Base-by-base conservation (phyloP, 2,888 invertebrate genomes). In the Drosophila kanekoi region DNA sequence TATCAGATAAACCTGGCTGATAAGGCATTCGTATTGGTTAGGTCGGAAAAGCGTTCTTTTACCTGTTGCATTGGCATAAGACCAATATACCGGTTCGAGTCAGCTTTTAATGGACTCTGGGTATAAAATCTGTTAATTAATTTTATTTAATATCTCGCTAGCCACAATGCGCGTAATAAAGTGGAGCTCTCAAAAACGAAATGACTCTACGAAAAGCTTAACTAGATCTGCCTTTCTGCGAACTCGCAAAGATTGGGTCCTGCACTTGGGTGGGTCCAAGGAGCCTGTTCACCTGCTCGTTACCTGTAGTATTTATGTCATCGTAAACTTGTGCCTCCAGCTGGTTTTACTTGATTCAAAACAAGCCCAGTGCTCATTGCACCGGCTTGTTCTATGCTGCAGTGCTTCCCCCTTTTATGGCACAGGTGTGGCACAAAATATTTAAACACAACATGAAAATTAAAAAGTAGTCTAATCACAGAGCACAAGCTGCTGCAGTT, bases 401-500 rank as follows among this genome's bases (percentile, higher is more conserved):
- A 40, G 20, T 53, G 32, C 20, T 53, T 59, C 58, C 65, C 47
- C 61, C 52, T 73, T 59, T 78, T 67, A 62, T 53, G 61, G 63
- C 66, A 49, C 77, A 86, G 82, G 82, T 82, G 82, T 88, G 82
- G 89, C 89, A 49, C 73, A 57, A 74, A 83, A 83, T 86, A 88
- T 86, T 88, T 87, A 88, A 87, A 67, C 82, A 82, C 79, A 67
- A 70, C 87, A 82, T 72, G 81, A 72, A 89, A 83, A 88, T 82
- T 83, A 80, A 80, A 85, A 82, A 86, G 87, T 80, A 80, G 89
- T 88, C 89, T 88, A 82, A 82, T 82, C 89, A 80, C 62, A 65
- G 77, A 52, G 73, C 81, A 41, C 41, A 35, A 52, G 18, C 62
- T 44, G 72, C 37, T 33, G 44, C 60, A 58, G 53, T 59, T 71